Conservation (phyloP, 2,797 vertebrate genomes). For the Fundulus diaphanus region DNA sequence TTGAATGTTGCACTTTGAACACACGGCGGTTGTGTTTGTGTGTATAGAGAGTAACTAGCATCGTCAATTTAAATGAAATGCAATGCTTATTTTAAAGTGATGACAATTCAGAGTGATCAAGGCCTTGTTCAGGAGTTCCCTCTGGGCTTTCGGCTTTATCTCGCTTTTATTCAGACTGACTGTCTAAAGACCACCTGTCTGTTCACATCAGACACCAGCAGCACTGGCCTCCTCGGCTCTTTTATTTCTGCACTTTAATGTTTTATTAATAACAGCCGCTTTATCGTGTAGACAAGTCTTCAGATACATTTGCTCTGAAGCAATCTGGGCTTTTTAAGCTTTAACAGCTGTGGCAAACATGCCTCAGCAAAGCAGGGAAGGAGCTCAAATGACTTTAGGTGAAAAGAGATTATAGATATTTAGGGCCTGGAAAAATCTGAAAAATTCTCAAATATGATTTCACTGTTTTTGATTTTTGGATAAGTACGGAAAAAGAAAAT, state of each 20-base stretch:
- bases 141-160: conserved; percentile 8
- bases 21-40: neutral
- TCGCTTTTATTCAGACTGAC: conserved; percentile 25
- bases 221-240: neutral
- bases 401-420: neutral
- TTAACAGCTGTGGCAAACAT: neutral
- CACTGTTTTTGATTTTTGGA: neutral
- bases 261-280: conserved; percentile 40
- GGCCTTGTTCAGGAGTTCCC: conserved; percentile 15
- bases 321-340: neutral
- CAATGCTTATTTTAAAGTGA: conserved; percentile 12
- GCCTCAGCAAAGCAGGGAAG: conserved; percentile 11
- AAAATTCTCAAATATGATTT: neutral
- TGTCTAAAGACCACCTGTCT: conserved; percentile 55
- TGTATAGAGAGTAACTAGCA: neutral
- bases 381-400: no score
- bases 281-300: neutral
- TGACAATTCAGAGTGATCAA: conserved; percentile 26
- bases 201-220: conserved; percentile 43
- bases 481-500: neutral
- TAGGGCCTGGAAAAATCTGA: neutral
- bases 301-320: neutral
- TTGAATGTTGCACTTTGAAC: neutral
- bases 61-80: neutral
- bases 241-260: conserved; percentile 15